Percentiles rank a stretch among this genome's conserved stretches.
These are phyloP conservation scores for Cacoxenus indagator DNA, from an alignment of 2,888 invertebrate genomes.

Conservation along the genomic window DNA sequence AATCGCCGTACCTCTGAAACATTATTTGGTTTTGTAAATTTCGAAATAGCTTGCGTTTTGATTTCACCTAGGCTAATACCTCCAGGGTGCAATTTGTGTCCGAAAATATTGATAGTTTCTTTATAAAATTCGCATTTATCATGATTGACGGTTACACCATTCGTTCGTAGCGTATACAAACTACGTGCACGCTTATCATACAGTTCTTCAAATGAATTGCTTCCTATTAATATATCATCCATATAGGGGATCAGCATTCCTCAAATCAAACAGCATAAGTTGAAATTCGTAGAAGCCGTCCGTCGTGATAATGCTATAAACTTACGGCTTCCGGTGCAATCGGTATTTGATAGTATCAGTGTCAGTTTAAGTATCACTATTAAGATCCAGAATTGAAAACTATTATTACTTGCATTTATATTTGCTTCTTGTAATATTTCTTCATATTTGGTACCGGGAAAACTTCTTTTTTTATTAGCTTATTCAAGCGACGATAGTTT, in stretches of 20 bases:
- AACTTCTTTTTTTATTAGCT: slow-evolving; percentile 28
- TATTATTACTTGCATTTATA: not conserved
- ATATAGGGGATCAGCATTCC: not conserved
- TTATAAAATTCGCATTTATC: slow-evolving; percentile 32
- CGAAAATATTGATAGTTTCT: slow-evolving; percentile 25
- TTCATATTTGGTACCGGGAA: slow-evolving; percentile 34
- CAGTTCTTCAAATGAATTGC: not conserved
- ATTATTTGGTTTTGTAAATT: slow-evolving; percentile 22
- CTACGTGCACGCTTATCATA: not conserved
- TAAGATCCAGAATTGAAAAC: slow-evolving; percentile 30
- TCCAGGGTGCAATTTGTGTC: slow-evolving; percentile 24
- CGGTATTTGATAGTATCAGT: slow-evolving; percentile 15
- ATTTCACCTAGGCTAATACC: slow-evolving; percentile 28
- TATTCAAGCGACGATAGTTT: slow-evolving; percentile 31
- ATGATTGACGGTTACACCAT: slow-evolving; percentile 26
- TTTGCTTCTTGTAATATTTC: not conserved
- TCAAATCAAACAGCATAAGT: slow-evolving; percentile 1
- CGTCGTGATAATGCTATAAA: slow-evolving; percentile 4
- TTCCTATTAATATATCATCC: slow-evolving; percentile 10
- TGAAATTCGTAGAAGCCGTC: not conserved
- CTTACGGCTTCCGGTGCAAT: not conserved
- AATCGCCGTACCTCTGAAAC: slow-evolving; percentile 30
- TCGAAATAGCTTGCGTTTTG: slow-evolving; percentile 26
- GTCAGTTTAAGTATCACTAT: too few relatives aligned
- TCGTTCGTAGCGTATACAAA: slow-evolving; percentile 3